A percentile compares a stretch with the other conserved stretches of the same genome.
Evolutionary conservation across 2,113 vertebrate species (phyloP).

Genomic region (Zosterops hypoxanthus): DNA sequence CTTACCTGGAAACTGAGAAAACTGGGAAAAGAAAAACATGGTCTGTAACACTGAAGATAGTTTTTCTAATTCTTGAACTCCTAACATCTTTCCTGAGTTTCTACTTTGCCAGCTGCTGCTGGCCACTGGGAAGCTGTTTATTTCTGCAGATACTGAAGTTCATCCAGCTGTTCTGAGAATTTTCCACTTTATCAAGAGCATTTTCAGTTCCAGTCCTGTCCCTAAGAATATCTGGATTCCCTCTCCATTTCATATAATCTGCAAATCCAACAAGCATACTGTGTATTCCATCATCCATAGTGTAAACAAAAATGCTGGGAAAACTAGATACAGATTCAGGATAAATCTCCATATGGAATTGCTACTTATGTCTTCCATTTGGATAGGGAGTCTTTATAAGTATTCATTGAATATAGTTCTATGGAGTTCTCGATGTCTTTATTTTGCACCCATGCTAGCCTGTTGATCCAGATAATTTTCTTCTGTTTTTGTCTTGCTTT

Average conservation of each 20-base stretch:
- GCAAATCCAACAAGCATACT: background rate
- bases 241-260: background rate
- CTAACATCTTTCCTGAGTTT: background rate
- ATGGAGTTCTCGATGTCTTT: background rate
- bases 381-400: background rate
- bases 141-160: background rate
- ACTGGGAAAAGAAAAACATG: background rate
- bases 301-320: background rate
- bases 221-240: background rate
- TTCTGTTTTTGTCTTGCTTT: background rate
- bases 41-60: background rate
- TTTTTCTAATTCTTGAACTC: background rate
- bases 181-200: background rate
- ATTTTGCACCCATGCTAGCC: background rate
- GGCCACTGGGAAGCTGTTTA: background rate
- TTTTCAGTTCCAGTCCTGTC: background rate
- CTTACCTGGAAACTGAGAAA: background rate
- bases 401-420: background rate
- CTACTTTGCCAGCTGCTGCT: background rate
- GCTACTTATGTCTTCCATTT: background rate
- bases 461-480: background rate
- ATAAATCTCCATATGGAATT: background rate
- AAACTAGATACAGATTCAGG: background rate
- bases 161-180: conserved; percentile 17
- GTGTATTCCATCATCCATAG: background rate